Base-by-base conservation (phyloP, 2,797 vertebrate species). In the Poecile montanus region DNA sequence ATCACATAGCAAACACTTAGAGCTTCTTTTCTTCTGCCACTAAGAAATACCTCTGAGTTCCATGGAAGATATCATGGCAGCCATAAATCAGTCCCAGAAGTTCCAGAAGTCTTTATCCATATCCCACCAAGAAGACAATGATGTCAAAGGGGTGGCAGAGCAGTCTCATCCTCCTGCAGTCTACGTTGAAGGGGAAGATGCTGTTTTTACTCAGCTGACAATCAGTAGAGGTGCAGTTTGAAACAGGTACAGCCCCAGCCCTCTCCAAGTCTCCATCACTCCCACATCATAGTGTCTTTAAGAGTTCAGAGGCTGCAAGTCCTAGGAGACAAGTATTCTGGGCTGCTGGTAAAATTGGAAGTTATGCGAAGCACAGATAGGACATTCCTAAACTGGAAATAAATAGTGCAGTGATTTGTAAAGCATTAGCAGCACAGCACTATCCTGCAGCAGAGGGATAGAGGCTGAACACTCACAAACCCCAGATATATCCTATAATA, bases 401-500 rank as follows among this genome's bases (percentile, higher is more conserved):
- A 77, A 67, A 77, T 68, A 81, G 34, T n/a, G 75, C 63, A 85
- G 57, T 58, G 67, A 80, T 94, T 96, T 93, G 25, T 57, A 82
- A 80, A 85, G 81, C 92, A 83, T 91, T 91, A 89, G 54, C 60
- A 91, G 62, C 62, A 58, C 62, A 51, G 42, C 45, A 13, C 19
- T 92, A 6, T 54, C 63, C 80, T 89, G 67, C 57, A 62, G 57
- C 27, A 54, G 36, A 85, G 29, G 78, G 32, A 67, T 56, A 89
- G 88, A 92, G 70, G 44, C 58, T 70, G 73, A 88, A 87, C 67
- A 14, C 67, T 89, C 77, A 70, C 84, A 83, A 94, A 93, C 36
- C 34, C 44, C 77, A 53, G 81, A 74, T 91, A 88, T 66, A 89
- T 85, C 58, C 84, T 91, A 60, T 75, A 94, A 93, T 79, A 96